Evolutionary conservation across 1,140 invertebrate genomes (phyloP).

Genomic region (Drosophila mayri): DNA sequence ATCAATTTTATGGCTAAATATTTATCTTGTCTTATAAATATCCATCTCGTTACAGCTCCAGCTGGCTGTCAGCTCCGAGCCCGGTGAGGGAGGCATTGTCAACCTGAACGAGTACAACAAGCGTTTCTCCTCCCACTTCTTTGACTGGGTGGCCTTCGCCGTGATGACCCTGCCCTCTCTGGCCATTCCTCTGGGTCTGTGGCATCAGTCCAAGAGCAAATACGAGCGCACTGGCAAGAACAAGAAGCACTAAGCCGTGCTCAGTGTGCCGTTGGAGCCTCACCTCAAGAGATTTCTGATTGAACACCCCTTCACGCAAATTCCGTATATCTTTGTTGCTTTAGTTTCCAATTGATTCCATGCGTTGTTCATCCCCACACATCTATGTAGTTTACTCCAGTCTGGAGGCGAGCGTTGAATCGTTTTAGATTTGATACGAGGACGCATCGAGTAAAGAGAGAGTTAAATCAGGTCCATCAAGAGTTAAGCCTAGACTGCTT

Average conservation of each 20-base stretch:
- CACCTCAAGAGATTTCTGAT: slow-evolving; percentile 59
- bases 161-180: slow-evolving; percentile 98
- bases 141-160: slow-evolving; percentile 98
- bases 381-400: slow-evolving; percentile 51
- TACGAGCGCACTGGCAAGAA: slow-evolving; percentile 93
- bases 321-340: slow-evolving; percentile 65
- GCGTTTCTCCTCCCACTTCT: slow-evolving; percentile 98
- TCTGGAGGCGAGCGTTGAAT: slow-evolving; percentile 68
- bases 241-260: slow-evolving; percentile 86
- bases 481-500: slow-evolving; percentile 62
- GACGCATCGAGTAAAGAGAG: slow-evolving; percentile 66
- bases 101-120: slow-evolving; percentile 98
- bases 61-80: slow-evolving; percentile 96
- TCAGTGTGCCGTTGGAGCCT: slow-evolving; percentile 19
- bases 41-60: slow-evolving; percentile 87
- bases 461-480: slow-evolving; percentile 51
- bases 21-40: not conserved
- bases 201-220: slow-evolving; percentile 97
- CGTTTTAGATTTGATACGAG: slow-evolving; percentile 80
- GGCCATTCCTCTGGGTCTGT: slow-evolving; percentile 96
- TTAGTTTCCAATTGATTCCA: slow-evolving; percentile 60
- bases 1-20: not conserved
- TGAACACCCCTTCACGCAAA: slow-evolving; percentile 48
- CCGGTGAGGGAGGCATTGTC: slow-evolving; percentile 98
- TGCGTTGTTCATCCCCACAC: slow-evolving; percentile 54